Percentiles rank a stretch among this genome's conserved stretches.
phyloP scores from a whole-genome alignment of 2,797 vertebrate genomes.

The Onychomys arenicola region DNA sequence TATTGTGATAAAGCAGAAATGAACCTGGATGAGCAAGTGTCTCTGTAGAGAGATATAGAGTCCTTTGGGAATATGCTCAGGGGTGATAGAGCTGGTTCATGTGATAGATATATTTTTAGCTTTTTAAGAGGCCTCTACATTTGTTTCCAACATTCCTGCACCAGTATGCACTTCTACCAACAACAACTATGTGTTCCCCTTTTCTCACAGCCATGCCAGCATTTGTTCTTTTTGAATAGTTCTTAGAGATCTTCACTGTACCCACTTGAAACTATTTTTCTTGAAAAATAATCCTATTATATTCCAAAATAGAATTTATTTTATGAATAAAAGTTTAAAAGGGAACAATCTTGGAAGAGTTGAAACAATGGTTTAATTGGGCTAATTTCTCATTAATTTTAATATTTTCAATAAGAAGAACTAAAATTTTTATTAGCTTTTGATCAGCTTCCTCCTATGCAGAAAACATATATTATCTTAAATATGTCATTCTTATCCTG shows the following conservation, averaged over 20 bases:
- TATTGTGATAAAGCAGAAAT: background rate
- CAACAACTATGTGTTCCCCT: background rate
- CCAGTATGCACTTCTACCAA: background rate
- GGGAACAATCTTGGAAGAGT: constrained; percentile 14
- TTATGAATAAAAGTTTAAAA: background rate
- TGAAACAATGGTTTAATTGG: background rate
- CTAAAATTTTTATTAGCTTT: background rate
- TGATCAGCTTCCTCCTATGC: background rate
- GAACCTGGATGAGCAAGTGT: background rate
- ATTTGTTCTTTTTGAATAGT: background rate
- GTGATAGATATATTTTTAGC: background rate
- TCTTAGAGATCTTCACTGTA: background rate
- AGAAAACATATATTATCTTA: background rate
- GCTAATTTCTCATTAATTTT: constrained; percentile 41
- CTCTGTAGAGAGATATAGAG: background rate
- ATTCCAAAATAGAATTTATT: constrained; percentile 20
- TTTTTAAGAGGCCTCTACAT: background rate
- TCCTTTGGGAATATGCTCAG: background rate
- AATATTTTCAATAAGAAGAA: constrained; percentile 2
- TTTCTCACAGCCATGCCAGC: background rate
- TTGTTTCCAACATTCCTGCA: too few species aligned
- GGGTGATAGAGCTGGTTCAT: background rate
- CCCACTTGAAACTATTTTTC: background rate
- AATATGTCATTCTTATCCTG: background rate
- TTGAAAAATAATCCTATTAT: background rate